These are phyloP conservation scores for Sitodiplosis mosellana DNA, from an alignment of 1,140 invertebrate species.

Conservation along the genomic window DNA sequence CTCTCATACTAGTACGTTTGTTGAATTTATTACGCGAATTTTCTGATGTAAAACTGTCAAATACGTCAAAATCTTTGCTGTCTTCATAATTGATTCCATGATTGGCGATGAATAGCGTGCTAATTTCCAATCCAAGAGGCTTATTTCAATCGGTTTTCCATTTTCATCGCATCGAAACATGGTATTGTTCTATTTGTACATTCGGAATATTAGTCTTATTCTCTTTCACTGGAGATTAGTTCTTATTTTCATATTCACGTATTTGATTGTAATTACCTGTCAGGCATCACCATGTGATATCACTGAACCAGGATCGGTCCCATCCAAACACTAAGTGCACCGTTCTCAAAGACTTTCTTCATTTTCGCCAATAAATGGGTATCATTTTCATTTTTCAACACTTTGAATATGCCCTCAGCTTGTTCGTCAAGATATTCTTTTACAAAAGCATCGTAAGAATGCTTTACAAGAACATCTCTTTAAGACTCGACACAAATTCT, in stretches of 20 bases:
- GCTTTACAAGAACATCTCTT: conserved; percentile 4
- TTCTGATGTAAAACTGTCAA: neutral
- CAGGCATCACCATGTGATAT: conserved; percentile 7
- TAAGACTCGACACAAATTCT: conserved; percentile 5
- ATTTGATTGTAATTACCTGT: too few species aligned
- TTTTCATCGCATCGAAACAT: conserved; percentile 12
- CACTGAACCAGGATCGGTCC: neutral
- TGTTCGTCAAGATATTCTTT: neutral
- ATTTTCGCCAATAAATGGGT: neutral
- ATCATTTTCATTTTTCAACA: neutral
- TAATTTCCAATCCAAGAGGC: conserved; percentile 32
- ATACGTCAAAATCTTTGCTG: too few species aligned
- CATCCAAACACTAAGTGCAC: neutral
- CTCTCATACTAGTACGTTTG: neutral
- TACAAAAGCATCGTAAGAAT: neutral
- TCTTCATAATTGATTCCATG: conserved; percentile 26
- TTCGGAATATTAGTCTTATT: too few species aligned
- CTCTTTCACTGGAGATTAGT: too few species aligned
- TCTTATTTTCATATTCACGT: too few species aligned
- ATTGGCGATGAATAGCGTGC: conserved; percentile 26
- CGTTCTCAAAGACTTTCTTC: neutral
- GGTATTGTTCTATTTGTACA: conserved; percentile 17
- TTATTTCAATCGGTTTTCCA: conserved; percentile 9
- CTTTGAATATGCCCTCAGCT: neutral
- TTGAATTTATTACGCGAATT: neutral